Evolutionary conservation across 2,113 vertebrate genomes (phyloP), one percentile per base, ranked within the genome.

Genomic region (Engraulis encrasicolus): DNA sequence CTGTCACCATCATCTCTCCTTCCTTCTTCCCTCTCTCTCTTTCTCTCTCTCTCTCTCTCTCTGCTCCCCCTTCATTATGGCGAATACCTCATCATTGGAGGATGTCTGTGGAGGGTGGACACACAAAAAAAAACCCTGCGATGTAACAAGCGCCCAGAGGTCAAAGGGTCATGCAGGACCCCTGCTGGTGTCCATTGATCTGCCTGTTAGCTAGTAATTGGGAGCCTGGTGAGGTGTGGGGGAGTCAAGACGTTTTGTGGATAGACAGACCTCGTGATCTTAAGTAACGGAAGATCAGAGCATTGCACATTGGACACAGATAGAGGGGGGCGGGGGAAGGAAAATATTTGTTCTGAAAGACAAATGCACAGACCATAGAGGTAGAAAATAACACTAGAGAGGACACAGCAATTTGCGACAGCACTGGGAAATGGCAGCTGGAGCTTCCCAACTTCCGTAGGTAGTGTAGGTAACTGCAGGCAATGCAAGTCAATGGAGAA

Each of bases 121-220:
- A n/a, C n/a, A n/a, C n/a, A n/a, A n/a, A n/a, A 81, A 84, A 80
- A 81, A 86, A 86, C 85, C 77, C 88, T 86, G 83, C 85, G 54
- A 93, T 91, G 88, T 90, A 90, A 92, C 89, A 87, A 91, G 89
- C 85, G 45, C 50, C 45, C 52, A 50, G 78, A 36, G 83, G 89
- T 84, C 58, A 85, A 84, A 87, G 89, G 92, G 91, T 92, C 92
- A 91, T 34, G 78, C n/a, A 58, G 71, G 83, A 91, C 84, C 90
- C 90, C 90, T 81, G 86, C 15, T 31, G 91, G 36, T 88, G 78
- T 81, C 78, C 87, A 91, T 87, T 90, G 88, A 93, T 93, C 91
- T 88, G 81, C 86, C 85, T 86, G 83, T 84, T 91, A 84, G 85
- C 40, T 78, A 87, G 87, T 90, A 92, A 90, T 88, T 84, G 81